Percentiles rank a stretch among this genome's conserved stretches.
Evolutionary conservation across 1,140 invertebrate species (phyloP).

Genomic region (Platyscapa corneri): DNA sequence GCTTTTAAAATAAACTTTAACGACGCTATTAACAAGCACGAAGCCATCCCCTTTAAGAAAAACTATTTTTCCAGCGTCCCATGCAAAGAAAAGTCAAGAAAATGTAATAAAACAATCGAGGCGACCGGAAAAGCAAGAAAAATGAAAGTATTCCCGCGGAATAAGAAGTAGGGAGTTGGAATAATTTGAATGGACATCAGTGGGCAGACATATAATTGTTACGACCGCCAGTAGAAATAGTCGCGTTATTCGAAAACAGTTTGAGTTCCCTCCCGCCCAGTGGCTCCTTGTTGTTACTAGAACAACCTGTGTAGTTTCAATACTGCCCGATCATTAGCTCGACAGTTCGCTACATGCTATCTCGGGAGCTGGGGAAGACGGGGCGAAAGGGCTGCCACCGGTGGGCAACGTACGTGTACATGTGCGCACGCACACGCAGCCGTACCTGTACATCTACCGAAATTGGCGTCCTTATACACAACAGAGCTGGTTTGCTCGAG

Average conservation of each 20-base stretch:
- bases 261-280: slow-evolving; percentile 45
- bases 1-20: no score
- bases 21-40: no score
- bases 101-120: neutral
- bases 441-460: slow-evolving; percentile 1
- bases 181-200: slow-evolving; percentile 38
- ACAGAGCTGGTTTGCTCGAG: neutral
- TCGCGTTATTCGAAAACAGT: slow-evolving; percentile 63
- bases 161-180: slow-evolving; percentile 16
- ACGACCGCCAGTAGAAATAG: slow-evolving; percentile 57
- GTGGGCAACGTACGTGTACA: neutral
- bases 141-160: neutral
- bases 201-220: slow-evolving; percentile 61
- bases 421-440: no score
- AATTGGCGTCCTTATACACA: slow-evolving; percentile 45
- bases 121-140: neutral
- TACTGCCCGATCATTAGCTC: slow-evolving; percentile 62
- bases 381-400: neutral
- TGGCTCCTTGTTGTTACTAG: slow-evolving; percentile 48
- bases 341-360: slow-evolving; percentile 63
- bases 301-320: slow-evolving; percentile 65
- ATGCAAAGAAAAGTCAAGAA: no score
- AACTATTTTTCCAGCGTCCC: neutral
- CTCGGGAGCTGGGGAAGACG: slow-evolving; percentile 48
- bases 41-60: neutral